Percentiles rank a stretch among this genome's conserved stretches.
Conservation (phyloP, 2,113 vertebrate species). For the Hydrolagus affinis region DNA sequence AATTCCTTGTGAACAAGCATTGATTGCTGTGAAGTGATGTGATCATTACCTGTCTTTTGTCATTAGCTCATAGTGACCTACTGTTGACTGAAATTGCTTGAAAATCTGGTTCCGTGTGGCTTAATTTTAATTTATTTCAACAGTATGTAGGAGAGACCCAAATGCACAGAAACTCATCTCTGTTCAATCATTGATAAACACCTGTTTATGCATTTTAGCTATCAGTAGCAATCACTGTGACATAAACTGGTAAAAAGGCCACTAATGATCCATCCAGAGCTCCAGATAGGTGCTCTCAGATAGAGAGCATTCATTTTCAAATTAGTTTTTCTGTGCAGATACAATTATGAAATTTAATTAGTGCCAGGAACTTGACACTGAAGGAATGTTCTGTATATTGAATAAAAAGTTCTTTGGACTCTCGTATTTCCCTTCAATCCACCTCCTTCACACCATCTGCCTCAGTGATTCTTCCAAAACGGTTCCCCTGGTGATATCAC, state of each 20-base stretch:
- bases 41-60: neutral
- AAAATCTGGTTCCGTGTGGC: neutral
- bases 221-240: neutral
- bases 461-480: conserved; percentile 10
- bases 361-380: neutral
- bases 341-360: neutral
- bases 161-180: neutral
- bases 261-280: too few relatives aligned
- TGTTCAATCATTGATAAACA: neutral
- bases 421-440: neutral
- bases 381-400: neutral
- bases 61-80: neutral
- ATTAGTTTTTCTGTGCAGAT: neutral
- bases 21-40: conserved; percentile 19
- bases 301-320: neutral
- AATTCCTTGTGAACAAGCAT: neutral
- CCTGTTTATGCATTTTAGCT: neutral
- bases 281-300: neutral
- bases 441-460: conserved; percentile 2
- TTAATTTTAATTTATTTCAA: neutral
- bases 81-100: neutral
- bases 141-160: neutral
- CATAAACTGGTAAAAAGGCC: neutral
- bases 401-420: neutral
- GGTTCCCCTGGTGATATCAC: conserved; percentile 4